Evolutionary conservation across 2,888 invertebrate species (phyloP).

Genomic region (Acleris emargana): DNA sequence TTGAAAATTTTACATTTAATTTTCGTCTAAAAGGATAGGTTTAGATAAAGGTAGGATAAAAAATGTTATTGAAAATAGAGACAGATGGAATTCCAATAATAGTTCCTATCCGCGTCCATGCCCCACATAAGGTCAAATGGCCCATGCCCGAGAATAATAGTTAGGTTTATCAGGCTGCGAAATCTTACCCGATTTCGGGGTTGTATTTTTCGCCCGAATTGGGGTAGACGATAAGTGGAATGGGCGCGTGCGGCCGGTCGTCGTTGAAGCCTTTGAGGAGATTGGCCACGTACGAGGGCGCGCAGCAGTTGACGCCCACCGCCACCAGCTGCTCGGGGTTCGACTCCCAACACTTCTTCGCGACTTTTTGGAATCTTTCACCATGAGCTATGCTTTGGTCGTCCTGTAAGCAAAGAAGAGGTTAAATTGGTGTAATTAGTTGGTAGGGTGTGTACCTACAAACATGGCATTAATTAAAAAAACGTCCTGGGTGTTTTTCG

Average conservation of each 20-base stretch:
- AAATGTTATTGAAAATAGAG: conserved; percentile 27
- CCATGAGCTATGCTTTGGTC: conserved; percentile 89
- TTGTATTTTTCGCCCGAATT: conserved; percentile 95
- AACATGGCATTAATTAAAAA: too few relatives aligned
- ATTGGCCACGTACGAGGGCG: conserved; percentile 71
- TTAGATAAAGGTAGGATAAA: conserved; percentile 26
- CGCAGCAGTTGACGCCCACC: conserved; percentile 94
- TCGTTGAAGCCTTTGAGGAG: conserved; percentile 77
- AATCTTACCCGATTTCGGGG: conserved; percentile 86
- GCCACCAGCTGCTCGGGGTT: conserved; percentile 89
- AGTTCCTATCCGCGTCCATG: conserved; percentile 22
- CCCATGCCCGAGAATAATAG: conserved; percentile 33
- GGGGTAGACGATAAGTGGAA: conserved; percentile 95
- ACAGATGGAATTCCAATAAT: conserved; percentile 32
- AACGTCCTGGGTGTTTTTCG: too few relatives aligned
- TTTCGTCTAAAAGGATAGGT: background rate
- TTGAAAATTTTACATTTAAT: background rate
- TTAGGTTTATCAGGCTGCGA: conserved; percentile 42
- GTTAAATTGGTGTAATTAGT: too few relatives aligned
- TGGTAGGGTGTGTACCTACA: too few relatives aligned
- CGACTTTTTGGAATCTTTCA: conserved; percentile 90
- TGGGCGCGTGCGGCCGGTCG: conserved; percentile 75
- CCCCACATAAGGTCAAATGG: conserved; percentile 30
- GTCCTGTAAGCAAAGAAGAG: conserved; percentile 58
- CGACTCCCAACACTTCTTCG: conserved; percentile 87